Base-by-base conservation (phyloP, 35 echinoderm and acorn worm genomes). In the Holothuria glaberrima region DNA sequence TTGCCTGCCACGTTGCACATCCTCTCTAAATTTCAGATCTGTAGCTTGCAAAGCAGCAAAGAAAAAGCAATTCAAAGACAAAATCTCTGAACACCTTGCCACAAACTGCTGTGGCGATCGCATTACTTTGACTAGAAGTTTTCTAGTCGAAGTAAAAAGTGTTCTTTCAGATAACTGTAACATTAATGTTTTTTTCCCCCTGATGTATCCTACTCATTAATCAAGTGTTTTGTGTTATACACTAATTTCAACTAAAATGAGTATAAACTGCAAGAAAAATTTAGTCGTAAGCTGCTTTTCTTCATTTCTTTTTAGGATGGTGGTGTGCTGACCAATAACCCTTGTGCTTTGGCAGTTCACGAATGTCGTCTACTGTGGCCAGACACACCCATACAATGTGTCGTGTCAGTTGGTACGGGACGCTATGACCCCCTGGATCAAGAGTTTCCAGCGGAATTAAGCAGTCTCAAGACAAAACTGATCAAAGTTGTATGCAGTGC, bases 311-410 rank as follows among this genome's bases (percentile, higher is more conserved):
- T 60, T 67, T 64, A 98, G 96, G 96, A 98, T 94, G 95, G 96
- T 63, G 96, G 96, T 72, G 88, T 98, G 6, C 58, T 98, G n/a
- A 94, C 93, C 61, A 95, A 98, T 83, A 98, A 98, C 58, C 96
- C 96, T 0, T 90, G 90, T 88, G 96, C 96, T 18, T 62, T 98
- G 16, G 97, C 87, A 58, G 20, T 99, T 21, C 97, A 98, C 71
- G 96, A 98, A 58, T 95, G 96, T 34, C 90, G 90, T 38, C 96
- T 94, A 6, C 75, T 98, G 13, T 98, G 96, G 96, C 93, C 96
- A 21, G 87, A 92, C 58, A 95, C 93, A 19, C 97, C 97, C 20
- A 93, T 95, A 12, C 93, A 95, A 57, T 99, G 97, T 83, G 63
- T 99, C 29, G 94, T 99, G 31, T 99, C 97, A 18, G 70, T 99